phyloP scores from a whole-genome alignment of 2,113 vertebrate genomes.

The Hiodon alosoides region DNA sequence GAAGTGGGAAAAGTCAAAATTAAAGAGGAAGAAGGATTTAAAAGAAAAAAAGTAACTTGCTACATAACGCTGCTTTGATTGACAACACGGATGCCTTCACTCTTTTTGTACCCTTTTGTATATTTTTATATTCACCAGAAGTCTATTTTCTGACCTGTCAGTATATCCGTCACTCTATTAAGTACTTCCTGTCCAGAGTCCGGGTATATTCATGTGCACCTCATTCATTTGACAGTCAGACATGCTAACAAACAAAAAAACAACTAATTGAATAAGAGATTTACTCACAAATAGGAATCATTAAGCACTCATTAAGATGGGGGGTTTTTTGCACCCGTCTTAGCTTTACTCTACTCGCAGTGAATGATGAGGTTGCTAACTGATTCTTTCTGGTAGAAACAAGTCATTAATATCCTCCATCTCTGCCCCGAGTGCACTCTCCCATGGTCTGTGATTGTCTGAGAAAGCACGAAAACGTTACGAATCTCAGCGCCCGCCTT shows the following conservation, averaged over 20 bases:
- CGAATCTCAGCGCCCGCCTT: not conserved
- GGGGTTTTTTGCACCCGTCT: too few species aligned
- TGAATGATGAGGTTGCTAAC: too few species aligned
- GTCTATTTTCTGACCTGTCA: not conserved
- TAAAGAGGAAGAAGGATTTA: not conserved
- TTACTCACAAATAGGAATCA: not conserved
- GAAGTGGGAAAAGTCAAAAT: slow-evolving; percentile 18
- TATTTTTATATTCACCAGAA: too few species aligned
- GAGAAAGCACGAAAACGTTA: too few species aligned
- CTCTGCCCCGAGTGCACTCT: too few species aligned
- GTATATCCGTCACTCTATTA: not conserved
- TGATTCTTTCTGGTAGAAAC: too few species aligned
- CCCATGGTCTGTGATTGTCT: too few species aligned
- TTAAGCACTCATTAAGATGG: not conserved
- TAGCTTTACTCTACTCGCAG: too few species aligned
- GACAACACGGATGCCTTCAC: too few species aligned
- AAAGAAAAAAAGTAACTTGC: not conserved
- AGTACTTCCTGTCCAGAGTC: not conserved
- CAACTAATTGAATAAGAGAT: not conserved
- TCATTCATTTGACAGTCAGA: not conserved
- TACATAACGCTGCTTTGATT: too few species aligned
- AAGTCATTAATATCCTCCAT: too few species aligned
- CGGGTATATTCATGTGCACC: not conserved
- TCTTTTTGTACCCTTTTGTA: too few species aligned
- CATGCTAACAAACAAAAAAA: not conserved